Evolutionary conservation across 1,140 invertebrate genomes (phyloP).

Genomic region (Anthonomus grandis): DNA sequence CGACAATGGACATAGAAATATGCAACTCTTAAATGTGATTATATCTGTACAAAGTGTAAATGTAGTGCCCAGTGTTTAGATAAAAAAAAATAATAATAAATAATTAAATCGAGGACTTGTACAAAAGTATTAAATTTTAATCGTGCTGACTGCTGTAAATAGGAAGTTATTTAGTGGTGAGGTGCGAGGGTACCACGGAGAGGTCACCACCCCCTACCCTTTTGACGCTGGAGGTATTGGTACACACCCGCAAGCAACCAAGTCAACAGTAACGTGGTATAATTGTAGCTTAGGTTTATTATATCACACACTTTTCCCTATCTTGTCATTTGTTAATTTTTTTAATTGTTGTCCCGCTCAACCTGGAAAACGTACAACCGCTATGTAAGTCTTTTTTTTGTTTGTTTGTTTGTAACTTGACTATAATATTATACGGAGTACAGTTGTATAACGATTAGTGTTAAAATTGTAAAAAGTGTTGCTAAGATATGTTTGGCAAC

Average conservation of each 20-base stretch:
- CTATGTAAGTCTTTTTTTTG: no score
- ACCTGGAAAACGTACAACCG: no score
- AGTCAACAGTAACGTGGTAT: conserved; percentile 47
- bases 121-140: conserved; percentile 50
- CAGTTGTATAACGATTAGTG: no score
- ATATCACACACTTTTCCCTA: no score
- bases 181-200: conserved; percentile 37
- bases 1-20: conserved; percentile 50
- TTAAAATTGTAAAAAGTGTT: no score
- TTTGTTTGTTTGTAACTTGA: no score
- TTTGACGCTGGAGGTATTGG: conserved; percentile 28
- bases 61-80: conserved; percentile 51
- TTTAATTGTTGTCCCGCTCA: no score
- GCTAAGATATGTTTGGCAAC: no score
- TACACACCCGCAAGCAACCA: conserved; percentile 29
- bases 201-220: conserved; percentile 25
- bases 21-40: conserved; percentile 52
- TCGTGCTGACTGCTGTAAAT: conserved; percentile 47
- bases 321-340: no score
- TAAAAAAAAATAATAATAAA: conserved; percentile 30
- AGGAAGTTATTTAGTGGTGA: conserved; percentile 35
- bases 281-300: conserved; percentile 44
- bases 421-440: no score
- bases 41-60: conserved; percentile 52
- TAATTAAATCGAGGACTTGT: no score